phyloP scores from a whole-genome alignment of 2,113 vertebrate species.

The Spheniscus mendiculus region DNA sequence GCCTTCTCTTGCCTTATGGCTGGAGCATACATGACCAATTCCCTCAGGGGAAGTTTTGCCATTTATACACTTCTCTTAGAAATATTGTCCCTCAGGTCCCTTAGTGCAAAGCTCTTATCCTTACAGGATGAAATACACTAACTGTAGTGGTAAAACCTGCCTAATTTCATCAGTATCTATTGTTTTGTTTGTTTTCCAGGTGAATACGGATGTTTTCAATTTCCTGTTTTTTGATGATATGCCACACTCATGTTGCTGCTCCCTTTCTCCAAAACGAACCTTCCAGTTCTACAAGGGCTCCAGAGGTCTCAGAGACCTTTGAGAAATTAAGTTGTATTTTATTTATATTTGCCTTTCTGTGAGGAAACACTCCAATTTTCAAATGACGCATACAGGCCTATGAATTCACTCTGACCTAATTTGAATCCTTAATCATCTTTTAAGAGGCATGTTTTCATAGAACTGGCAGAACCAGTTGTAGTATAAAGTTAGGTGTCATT shows the following conservation, averaged over 20 bases:
- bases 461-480: conserved; percentile 52
- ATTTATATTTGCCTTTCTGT: background rate
- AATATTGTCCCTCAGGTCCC: background rate
- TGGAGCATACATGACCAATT: background rate
- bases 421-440: conserved; percentile 37
- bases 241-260: background rate
- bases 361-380: background rate
- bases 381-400: background rate
- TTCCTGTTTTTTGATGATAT: background rate
- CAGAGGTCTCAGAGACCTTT: background rate
- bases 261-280: background rate
- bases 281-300: background rate
- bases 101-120: background rate
- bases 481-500: background rate
- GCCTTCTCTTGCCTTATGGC: background rate
- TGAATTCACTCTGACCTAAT: conserved; percentile 20
- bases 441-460: background rate
- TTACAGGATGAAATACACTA: background rate
- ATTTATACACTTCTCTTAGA: background rate
- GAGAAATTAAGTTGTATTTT: background rate
- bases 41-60: background rate
- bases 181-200: background rate
- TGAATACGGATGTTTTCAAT: background rate
- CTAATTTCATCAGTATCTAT: background rate
- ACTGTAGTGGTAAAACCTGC: background rate